These are phyloP conservation scores for Ganaspis brasiliensis DNA, from an alignment of 2,888 invertebrate genomes.

Conservation along the genomic window DNA sequence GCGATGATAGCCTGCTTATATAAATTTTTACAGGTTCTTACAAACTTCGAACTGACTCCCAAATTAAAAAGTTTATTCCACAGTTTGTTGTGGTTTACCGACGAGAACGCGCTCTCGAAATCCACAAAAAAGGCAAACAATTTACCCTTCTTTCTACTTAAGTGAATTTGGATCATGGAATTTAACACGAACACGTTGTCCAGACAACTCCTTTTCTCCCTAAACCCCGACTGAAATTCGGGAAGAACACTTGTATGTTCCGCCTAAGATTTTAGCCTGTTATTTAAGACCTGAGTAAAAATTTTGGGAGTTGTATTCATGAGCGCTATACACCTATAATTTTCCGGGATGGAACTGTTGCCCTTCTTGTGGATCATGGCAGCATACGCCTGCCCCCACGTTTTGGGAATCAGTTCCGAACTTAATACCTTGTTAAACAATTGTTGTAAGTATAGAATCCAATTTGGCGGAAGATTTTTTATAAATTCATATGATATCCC, in stretches of 20 bases:
- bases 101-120: slow-evolving; percentile 4
- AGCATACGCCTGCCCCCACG: slow-evolving; percentile 21
- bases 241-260: no score
- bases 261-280: not conserved
- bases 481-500: slow-evolving; percentile 4
- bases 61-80: no score
- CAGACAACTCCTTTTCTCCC: no score
- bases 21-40: no score
- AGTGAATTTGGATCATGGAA: slow-evolving; percentile 7
- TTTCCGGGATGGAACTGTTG: not conserved
- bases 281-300: slow-evolving; percentile 8
- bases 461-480: slow-evolving; percentile 25
- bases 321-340: slow-evolving; percentile 37
- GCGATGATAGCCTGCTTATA: not conserved
- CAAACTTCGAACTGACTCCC: no score
- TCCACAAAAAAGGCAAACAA: not conserved
- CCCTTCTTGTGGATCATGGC: slow-evolving; percentile 43
- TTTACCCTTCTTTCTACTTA: not conserved
- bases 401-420: not conserved
- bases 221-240: no score
- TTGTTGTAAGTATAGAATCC: not conserved
- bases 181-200: slow-evolving; percentile 11
- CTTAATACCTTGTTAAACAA: slow-evolving; percentile 11
- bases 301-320: slow-evolving; percentile 25
- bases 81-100: not conserved